Evolutionary conservation across 1,140 invertebrate species (phyloP).

Genomic region (Pentalonia nigronervosa): DNA sequence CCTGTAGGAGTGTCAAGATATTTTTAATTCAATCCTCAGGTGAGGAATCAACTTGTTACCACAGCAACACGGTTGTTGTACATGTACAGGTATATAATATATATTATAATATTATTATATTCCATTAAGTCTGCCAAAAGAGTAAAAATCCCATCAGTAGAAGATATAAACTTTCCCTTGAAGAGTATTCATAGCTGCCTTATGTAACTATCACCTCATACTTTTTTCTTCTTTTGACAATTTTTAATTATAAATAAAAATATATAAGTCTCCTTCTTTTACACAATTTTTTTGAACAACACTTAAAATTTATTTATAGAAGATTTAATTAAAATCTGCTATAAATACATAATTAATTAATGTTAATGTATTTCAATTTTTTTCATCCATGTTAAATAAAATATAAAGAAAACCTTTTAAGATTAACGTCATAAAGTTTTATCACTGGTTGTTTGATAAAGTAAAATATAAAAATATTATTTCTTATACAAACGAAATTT

Average conservation of each 20-base stretch:
- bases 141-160: background rate
- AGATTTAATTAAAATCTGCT: no score
- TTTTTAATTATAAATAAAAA: constrained; percentile 13
- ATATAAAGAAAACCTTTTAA: background rate
- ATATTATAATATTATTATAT: constrained; percentile 16
- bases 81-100: background rate
- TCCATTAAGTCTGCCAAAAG: constrained; percentile 18
- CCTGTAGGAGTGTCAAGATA: background rate
- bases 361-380: background rate
- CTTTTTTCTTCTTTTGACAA: background rate
- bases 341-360: constrained; percentile 35
- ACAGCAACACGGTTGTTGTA: background rate
- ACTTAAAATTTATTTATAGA: background rate
- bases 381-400: background rate
- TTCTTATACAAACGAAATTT: background rate
- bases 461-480: no score
- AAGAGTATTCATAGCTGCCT: background rate
- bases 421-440: background rate
- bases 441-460: no score
- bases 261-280: background rate
- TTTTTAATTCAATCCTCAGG: background rate
- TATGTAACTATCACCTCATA: background rate
- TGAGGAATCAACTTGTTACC: background rate
- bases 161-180: background rate
- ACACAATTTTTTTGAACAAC: background rate